phyloP scores from a whole-genome alignment of 2,113 vertebrate genomes.

The Catagonus wagneri region DNA sequence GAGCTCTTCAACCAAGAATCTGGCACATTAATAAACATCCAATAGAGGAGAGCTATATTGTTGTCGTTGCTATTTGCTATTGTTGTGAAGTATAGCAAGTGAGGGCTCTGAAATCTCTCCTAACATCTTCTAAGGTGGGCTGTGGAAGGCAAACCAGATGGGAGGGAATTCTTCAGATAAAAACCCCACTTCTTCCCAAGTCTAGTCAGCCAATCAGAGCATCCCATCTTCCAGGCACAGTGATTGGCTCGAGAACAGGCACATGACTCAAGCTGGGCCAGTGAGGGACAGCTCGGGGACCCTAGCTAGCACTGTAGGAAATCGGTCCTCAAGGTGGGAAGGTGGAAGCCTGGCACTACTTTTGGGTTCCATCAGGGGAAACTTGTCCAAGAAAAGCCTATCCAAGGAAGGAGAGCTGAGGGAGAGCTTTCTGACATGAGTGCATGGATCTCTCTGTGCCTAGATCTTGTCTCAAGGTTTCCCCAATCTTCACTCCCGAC shows the following conservation, averaged over 20 bases:
- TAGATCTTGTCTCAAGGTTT: not conserved
- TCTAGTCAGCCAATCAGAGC: conserved; percentile 21
- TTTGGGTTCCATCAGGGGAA: not conserved
- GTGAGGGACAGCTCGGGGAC: conserved; percentile 36
- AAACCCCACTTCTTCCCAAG: not conserved
- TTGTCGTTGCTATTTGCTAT: not conserved
- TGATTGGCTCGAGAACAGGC: not conserved
- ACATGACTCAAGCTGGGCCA: conserved; percentile 31
- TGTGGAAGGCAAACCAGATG: not conserved
- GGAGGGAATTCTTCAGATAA: not conserved
- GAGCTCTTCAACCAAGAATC: not conserved
- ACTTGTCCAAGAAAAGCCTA: not conserved
- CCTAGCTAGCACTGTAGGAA: not conserved
- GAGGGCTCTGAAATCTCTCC: not conserved
- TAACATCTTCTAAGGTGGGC: not conserved
- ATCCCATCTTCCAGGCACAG: not conserved
- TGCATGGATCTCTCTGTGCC: not conserved
- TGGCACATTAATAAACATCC: not conserved
- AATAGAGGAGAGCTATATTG: not conserved
- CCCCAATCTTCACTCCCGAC: not conserved
- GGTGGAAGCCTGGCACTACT: not conserved
- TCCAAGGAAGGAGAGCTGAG: not conserved
- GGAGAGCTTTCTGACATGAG: not conserved
- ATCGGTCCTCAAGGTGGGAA: not conserved
- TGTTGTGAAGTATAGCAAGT: not conserved